These are phyloP conservation scores for Bradypodion ventrale DNA, from an alignment of 2,797 vertebrate species.

Conservation along the genomic window DNA sequence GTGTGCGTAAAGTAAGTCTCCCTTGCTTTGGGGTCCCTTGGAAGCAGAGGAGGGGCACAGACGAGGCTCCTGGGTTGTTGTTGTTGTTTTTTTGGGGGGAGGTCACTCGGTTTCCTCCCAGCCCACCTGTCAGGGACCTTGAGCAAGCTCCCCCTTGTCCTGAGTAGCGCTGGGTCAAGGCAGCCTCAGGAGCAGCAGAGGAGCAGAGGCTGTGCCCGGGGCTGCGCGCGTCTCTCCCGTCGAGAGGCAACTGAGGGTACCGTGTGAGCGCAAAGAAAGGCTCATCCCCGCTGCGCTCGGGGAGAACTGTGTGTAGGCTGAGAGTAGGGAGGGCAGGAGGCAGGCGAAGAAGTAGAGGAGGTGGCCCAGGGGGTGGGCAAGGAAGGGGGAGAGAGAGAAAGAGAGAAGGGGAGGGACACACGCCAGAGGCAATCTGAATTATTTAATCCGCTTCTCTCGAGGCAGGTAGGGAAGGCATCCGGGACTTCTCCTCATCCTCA, in stretches of 20 bases:
- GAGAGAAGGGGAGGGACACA: constrained; percentile 57
- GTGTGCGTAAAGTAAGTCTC: neutral
- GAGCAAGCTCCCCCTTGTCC: neutral
- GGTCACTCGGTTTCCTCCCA: neutral
- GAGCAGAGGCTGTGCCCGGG: neutral
- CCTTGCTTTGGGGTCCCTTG: neutral
- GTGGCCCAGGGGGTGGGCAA: constrained; percentile 50
- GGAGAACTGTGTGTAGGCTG: constrained; percentile 65
- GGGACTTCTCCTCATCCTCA: constrained; percentile 42
- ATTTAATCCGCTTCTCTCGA: constrained; percentile 64
- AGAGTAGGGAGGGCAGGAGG: neutral
- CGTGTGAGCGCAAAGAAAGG: neutral
- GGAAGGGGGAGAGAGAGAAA: constrained; percentile 53
- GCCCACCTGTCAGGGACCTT: neutral
- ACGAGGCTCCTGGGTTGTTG: neutral
- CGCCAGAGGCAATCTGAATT: constrained; percentile 67
- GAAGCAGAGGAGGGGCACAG: neutral
- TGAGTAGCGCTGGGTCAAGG: neutral
- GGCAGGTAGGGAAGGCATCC: constrained; percentile 46
- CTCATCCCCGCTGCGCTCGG: constrained; percentile 45
- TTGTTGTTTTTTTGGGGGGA: too few relatives aligned
- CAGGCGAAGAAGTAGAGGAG: constrained; percentile 67
- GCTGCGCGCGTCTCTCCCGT: neutral
- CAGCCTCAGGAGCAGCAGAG: neutral
- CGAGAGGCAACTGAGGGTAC: neutral